phyloP scores from a whole-genome alignment of 2,797 vertebrate species.

The Coregonus suidteri region DNA sequence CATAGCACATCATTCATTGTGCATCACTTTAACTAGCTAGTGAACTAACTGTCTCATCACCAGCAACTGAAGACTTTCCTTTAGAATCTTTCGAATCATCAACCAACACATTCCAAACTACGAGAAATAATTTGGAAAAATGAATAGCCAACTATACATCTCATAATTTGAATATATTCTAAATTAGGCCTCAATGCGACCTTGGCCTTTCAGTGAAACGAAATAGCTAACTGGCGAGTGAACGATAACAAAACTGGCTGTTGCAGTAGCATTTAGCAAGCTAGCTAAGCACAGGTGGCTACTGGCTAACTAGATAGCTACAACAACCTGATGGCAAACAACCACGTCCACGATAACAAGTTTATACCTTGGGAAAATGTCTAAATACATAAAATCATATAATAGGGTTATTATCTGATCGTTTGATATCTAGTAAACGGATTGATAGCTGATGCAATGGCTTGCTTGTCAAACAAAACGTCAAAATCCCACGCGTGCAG shows the following conservation, averaged over 20 bases:
- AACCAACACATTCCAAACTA: too few species aligned
- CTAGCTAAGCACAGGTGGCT: conserved; percentile 5
- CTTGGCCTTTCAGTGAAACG: not conserved
- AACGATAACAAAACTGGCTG: not conserved
- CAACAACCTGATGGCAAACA: not conserved
- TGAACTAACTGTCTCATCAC: not conserved
- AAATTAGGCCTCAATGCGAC: not conserved
- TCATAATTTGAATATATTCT: not conserved
- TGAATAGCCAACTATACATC: not conserved
- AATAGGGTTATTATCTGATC: not conserved
- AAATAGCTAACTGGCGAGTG: not conserved
- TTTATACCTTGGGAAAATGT: not conserved
- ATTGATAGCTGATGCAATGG: not conserved
- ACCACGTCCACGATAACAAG: not conserved
- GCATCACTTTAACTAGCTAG: not conserved
- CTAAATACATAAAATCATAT: not conserved
- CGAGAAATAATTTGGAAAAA: not conserved
- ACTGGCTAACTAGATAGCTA: not conserved
- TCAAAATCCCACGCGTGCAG: conserved; percentile 1
- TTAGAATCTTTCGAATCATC: not conserved
- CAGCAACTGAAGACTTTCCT: not conserved
- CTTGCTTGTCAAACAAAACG: not conserved
- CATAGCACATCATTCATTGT: not conserved
- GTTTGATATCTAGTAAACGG: not conserved
- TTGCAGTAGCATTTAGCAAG: not conserved